A percentile compares a stretch with the other conserved stretches of the same genome.
Evolutionary conservation across 1,140 invertebrate genomes (phyloP).

Genomic region (Teleopsis dalmanni): DNA sequence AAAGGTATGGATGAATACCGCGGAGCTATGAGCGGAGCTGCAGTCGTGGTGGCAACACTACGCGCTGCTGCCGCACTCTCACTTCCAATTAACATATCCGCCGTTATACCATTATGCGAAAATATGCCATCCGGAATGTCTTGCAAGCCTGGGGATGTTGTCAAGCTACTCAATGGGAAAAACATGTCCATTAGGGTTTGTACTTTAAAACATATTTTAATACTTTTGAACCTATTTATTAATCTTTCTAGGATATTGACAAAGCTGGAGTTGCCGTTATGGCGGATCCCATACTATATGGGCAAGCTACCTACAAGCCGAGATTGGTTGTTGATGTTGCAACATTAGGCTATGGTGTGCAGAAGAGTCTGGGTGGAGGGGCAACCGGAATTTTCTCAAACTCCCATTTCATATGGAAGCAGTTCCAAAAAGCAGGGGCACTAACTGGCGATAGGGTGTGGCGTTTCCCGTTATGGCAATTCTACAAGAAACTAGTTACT

Average conservation of each 20-base stretch:
- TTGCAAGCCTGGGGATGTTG: slow-evolving; percentile 81
- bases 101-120: slow-evolving; percentile 59
- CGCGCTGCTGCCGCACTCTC: slow-evolving; percentile 33
- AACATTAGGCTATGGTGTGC: slow-evolving; percentile 51
- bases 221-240: neutral
- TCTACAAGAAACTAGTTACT: slow-evolving; percentile 64
- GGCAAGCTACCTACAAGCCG: slow-evolving; percentile 53
- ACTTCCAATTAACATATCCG: slow-evolving; percentile 26
- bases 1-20: slow-evolving; percentile 75
- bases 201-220: neutral
- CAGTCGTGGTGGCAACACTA: slow-evolving; percentile 29
- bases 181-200: slow-evolving; percentile 59
- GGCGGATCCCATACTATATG: slow-evolving; percentile 83
- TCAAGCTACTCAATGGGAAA: slow-evolving; percentile 77
- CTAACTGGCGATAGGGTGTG: slow-evolving; percentile 80
- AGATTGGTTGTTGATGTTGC: slow-evolving; percentile 67
- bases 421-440: slow-evolving; percentile 58
- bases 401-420: slow-evolving; percentile 54
- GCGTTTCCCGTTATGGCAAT: slow-evolving; percentile 81
- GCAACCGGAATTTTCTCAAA: slow-evolving; percentile 77
- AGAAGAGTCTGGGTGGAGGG: slow-evolving; percentile 58
- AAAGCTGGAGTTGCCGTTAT: slow-evolving; percentile 83
- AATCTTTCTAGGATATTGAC: slow-evolving; percentile 69
- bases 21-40: slow-evolving; percentile 66
- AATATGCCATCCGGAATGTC: slow-evolving; percentile 79